Conservation (phyloP, 2,888 invertebrate species). For the Hipparchia sbordonii region DNA sequence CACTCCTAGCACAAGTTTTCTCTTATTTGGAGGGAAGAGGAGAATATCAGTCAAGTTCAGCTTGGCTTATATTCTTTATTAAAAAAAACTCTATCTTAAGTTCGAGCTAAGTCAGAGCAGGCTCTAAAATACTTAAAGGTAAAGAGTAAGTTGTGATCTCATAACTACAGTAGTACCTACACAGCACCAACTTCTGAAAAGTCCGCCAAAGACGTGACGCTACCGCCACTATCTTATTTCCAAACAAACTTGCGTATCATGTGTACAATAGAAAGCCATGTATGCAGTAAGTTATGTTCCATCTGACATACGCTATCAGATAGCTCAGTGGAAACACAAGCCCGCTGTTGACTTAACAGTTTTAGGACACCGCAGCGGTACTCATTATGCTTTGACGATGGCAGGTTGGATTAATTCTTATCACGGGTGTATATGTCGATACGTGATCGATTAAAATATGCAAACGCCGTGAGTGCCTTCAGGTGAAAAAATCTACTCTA, state of each 20-base stretch:
- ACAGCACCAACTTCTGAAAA: slow-evolving; percentile 1
- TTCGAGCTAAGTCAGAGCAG: too few relatives aligned
- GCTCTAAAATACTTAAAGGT: too few relatives aligned
- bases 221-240: slow-evolving; percentile 8
- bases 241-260: slow-evolving; percentile 17
- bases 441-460: background rate
- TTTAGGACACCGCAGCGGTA: slow-evolving; percentile 11
- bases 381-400: background rate
- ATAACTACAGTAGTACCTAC: background rate
- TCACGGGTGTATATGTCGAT: background rate
- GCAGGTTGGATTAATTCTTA: background rate
- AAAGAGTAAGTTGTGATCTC: too few relatives aligned
- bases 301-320: slow-evolving; percentile 14
- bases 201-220: slow-evolving; percentile 3
- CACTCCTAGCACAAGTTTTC: too few relatives aligned
- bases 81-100: too few relatives aligned
- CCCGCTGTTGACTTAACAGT: slow-evolving; percentile 17
- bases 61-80: too few relatives aligned
- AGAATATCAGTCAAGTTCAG: too few relatives aligned
- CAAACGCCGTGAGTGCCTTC: too few relatives aligned
- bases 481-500: too few relatives aligned
- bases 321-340: slow-evolving; percentile 10
- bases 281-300: slow-evolving; percentile 4
- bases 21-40: too few relatives aligned
- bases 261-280: slow-evolving; percentile 4